Evolutionary conservation across 2,888 invertebrate genomes (phyloP), one percentile per base, ranked within the genome.

Genomic region (Rhingia campestris): DNA sequence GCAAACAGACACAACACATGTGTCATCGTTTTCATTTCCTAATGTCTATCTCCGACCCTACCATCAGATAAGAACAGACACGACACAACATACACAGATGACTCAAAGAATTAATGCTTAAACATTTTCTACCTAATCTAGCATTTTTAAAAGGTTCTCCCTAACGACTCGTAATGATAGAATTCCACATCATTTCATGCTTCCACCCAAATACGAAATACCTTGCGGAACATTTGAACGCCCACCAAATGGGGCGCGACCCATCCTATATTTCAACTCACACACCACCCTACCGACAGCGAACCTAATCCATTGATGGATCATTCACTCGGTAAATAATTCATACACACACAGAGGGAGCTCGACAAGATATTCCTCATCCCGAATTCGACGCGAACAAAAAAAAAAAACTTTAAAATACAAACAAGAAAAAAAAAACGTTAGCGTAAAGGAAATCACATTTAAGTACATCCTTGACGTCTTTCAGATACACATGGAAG

Each of bases 121-220:
- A 79, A 82, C 79, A 82, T 79, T 79, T 82, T 79, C 81, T 70
- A 82, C 79, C 82, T 73, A 82, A 82, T 82, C 79, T 73, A 67
- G 63, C 72, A 61, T 77, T 76, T 81, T 67, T 61, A 73, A 75
- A 73, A 73, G 59, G 54, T 61, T 72, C 54, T 70, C 76, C 64
- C 70, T 54, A 76, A 76, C 81, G 64, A 69, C 69, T 70, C 64
- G 51, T 63, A 76, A 69, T 76, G 59, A 59, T 69, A 61, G 61
- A 76, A 70, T 76, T 76, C 66, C 75, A 66, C 66, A 75, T 66
- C 66, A 59, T 75, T 75, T 74, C 73, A 61, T 69, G 41, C 74
- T 33, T 32, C 61, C 54, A 59, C 47, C 58, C 69, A 45, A 58
- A 61, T 47, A 47, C 10, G 22, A 22, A 22, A 22, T 22, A 22